Evolutionary conservation across 64 coral and sea anemone genomes (phyloP).

Genomic region (Stylophora pistillata): DNA sequence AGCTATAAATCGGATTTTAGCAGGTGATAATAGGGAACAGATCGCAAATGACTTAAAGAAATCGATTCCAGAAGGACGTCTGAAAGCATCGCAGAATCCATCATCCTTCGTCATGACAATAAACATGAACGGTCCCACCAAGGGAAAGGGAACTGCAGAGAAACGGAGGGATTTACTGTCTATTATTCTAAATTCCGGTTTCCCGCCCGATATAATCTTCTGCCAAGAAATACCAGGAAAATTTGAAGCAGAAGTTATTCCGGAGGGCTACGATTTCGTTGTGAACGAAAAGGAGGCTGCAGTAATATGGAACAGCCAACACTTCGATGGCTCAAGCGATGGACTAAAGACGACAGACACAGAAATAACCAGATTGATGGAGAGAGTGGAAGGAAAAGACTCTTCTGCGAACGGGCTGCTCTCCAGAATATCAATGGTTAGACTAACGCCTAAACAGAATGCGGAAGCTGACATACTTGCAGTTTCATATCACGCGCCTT

Average conservation of each 20-base stretch:
- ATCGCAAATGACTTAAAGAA: background rate
- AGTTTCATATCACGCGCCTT: background rate
- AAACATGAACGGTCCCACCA: background rate
- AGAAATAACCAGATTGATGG: too few relatives aligned
- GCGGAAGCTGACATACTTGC: background rate
- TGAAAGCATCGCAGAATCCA: background rate
- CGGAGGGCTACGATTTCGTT: background rate
- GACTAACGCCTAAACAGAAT: background rate
- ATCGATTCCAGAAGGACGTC: background rate
- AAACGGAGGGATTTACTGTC: background rate
- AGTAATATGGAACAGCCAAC: background rate
- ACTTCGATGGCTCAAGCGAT: background rate
- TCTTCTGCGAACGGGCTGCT: background rate
- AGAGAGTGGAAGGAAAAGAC: background rate
- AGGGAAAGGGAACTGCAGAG: background rate
- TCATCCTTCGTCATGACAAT: background rate
- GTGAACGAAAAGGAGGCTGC: background rate
- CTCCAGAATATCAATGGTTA: background rate
- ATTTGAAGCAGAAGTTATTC: background rate
- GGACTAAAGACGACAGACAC: background rate
- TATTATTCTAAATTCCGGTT: background rate
- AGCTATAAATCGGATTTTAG: background rate
- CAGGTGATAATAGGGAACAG: background rate
- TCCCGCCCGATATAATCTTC: background rate
- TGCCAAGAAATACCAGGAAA: slow-evolving; percentile 12